Conservation (phyloP, 1,140 invertebrate genomes). For the Drosophila carrolli region DNA sequence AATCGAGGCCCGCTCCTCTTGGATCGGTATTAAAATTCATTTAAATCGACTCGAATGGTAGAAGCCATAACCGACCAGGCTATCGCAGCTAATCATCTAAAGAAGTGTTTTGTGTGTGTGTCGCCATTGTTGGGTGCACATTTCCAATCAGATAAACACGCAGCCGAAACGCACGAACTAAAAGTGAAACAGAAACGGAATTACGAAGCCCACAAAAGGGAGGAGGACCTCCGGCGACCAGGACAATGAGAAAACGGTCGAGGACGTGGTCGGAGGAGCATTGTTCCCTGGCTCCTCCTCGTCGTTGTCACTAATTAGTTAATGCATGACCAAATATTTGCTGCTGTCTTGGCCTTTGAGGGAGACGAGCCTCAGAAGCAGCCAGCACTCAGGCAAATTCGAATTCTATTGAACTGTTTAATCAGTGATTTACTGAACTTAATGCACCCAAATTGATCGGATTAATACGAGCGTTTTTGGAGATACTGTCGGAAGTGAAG, state of each 20-base stretch:
- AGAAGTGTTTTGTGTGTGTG: slow-evolving; percentile 68
- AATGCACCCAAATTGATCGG: slow-evolving; percentile 21
- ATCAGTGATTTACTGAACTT: slow-evolving; percentile 15
- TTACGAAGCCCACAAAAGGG: slow-evolving; percentile 11
- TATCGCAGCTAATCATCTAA: slow-evolving; percentile 81
- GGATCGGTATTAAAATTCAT: slow-evolving; percentile 74
- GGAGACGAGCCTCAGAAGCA: not conserved
- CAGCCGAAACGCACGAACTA: slow-evolving; percentile 68
- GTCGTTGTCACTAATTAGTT: slow-evolving; percentile 53
- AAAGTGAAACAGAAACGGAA: slow-evolving; percentile 43
- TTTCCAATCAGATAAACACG: slow-evolving; percentile 75
- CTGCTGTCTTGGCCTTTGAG: slow-evolving; percentile 15
- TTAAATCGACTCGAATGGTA: slow-evolving; percentile 60
- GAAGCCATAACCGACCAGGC: slow-evolving; percentile 45
- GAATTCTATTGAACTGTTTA: slow-evolving; percentile 21
- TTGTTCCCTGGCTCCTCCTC: slow-evolving; percentile 23
- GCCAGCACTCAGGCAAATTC: slow-evolving; percentile 26
- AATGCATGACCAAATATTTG: slow-evolving; percentile 73
- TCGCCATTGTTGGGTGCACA: slow-evolving; percentile 76
- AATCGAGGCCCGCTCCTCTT: slow-evolving; percentile 36
- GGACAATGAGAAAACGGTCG: slow-evolving; percentile 41
- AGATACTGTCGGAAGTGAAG: not conserved
- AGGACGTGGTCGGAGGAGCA: slow-evolving; percentile 19
- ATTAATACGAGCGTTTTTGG: not conserved
- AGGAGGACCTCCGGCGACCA: not conserved